phyloP scores from a whole-genome alignment of 2,888 invertebrate genomes.

The Volucella bombylans region DNA sequence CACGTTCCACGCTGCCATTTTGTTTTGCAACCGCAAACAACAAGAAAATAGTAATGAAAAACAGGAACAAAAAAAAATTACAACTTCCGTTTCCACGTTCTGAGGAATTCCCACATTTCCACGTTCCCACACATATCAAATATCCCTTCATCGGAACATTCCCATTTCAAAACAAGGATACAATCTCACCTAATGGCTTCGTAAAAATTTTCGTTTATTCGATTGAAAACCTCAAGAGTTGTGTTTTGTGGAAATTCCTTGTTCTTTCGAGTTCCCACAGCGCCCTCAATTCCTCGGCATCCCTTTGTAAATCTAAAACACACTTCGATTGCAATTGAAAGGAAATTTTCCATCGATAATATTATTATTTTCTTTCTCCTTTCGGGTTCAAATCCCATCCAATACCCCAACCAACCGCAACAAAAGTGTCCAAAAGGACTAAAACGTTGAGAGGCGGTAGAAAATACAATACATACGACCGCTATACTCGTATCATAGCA shows the following conservation, averaged over 20 bases:
- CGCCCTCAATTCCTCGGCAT: not conserved
- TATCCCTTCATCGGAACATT: slow-evolving; percentile 48
- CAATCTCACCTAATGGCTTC: slow-evolving; percentile 51
- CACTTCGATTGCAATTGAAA: slow-evolving; percentile 60
- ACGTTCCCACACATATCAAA: slow-evolving; percentile 38
- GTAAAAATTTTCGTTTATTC: slow-evolving; percentile 36
- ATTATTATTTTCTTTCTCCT: slow-evolving; percentile 31
- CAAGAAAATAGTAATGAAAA: too few relatives aligned
- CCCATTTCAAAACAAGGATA: slow-evolving; percentile 47
- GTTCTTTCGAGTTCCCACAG: not conserved
- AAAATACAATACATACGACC: slow-evolving; percentile 22
- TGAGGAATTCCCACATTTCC: too few relatives aligned
- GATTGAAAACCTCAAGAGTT: slow-evolving; percentile 46
- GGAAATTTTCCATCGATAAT: slow-evolving; percentile 51
- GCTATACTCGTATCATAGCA: too few relatives aligned
- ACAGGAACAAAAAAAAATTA: not conserved
- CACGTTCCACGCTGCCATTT: slow-evolving; percentile 39
- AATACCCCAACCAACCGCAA: not conserved
- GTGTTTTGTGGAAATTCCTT: slow-evolving; percentile 35
- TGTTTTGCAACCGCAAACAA: slow-evolving; percentile 31
- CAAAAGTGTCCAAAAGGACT: slow-evolving; percentile 26
- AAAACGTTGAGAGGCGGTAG: not conserved
- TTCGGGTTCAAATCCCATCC: slow-evolving; percentile 25
- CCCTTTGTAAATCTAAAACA: slow-evolving; percentile 13
- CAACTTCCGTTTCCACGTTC: slow-evolving; percentile 13